Evolutionary conservation across 2,113 vertebrate genomes (phyloP).

Genomic region (Salvelinus sp.): DNA sequence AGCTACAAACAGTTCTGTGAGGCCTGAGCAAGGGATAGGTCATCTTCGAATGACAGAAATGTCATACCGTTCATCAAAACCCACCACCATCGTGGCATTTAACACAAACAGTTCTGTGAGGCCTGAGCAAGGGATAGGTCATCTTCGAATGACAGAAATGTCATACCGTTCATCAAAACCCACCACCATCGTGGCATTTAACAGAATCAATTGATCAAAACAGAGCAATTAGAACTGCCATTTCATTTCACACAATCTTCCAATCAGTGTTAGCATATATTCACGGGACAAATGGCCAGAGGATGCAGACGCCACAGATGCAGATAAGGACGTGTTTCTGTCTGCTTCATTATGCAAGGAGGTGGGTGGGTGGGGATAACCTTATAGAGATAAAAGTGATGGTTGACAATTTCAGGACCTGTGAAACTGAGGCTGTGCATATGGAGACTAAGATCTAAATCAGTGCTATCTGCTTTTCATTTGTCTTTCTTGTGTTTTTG

Average conservation of each 20-base stretch:
- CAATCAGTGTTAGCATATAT: constrained; percentile 7
- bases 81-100: no score
- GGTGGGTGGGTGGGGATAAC: no score
- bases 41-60: neutral
- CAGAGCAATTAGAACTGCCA: neutral
- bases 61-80: constrained; percentile 4
- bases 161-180: constrained; percentile 5
- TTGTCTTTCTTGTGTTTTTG: no score
- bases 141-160: neutral
- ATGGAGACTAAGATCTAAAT: no score
- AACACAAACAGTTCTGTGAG: neutral
- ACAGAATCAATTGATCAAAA: constrained; percentile 18
- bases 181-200: neutral
- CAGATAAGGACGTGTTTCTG: neutral
- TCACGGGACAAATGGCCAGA: neutral
- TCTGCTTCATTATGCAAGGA: no score
- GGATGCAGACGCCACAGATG: neutral
- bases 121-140: neutral
- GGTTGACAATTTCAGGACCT: neutral
- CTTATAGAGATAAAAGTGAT: constrained; percentile 1
- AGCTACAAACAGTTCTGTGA: neutral
- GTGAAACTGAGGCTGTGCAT: neutral
- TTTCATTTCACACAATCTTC: no score
- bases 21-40: neutral
- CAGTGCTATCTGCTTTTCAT: no score